Conservation (phyloP, 2,113 vertebrate species). For the Sapayoa aenigma region DNA sequence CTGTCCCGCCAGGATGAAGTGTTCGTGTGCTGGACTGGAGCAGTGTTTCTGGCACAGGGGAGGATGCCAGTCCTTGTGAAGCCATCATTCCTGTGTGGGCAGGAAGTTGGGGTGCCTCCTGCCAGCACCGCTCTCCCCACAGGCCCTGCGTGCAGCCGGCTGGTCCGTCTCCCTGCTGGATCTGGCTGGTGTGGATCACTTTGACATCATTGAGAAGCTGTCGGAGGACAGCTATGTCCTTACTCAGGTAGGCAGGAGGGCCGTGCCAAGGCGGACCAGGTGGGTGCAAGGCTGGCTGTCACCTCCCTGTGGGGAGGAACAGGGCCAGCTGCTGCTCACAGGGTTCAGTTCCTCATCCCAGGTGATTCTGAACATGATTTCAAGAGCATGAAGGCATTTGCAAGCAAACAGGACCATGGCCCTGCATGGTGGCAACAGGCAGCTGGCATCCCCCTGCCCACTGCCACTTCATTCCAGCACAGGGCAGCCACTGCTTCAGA, state of each 20-base stretch:
- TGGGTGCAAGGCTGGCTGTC: background rate
- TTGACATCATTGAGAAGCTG: slow-evolving; percentile 74
- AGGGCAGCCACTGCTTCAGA: background rate
- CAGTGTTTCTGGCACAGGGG: background rate
- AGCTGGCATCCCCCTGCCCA: background rate
- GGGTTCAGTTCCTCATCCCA: background rate
- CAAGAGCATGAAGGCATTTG: background rate
- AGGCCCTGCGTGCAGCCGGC: slow-evolving; percentile 47
- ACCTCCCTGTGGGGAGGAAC: background rate
- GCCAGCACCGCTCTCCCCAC: fast-evolving
- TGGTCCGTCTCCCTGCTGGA: slow-evolving; percentile 62
- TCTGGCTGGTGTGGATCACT: slow-evolving; percentile 67
- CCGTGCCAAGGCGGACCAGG: fast-evolving
- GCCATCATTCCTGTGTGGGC: fast-evolving
- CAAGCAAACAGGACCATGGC: background rate
- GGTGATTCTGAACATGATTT: slow-evolving; percentile 71
- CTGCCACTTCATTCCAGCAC: background rate
- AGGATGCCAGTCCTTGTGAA: background rate
- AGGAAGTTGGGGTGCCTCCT: background rate
- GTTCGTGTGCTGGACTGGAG: background rate
- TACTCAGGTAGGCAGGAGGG: slow-evolving; percentile 66
- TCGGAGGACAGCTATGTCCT: slow-evolving; percentile 35
- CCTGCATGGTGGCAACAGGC: fast-evolving
- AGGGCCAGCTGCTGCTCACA: background rate
- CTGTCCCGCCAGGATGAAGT: background rate